These are phyloP conservation scores for Synergus umbraculus DNA, from an alignment of 2,888 invertebrate genomes.

Conservation along the genomic window DNA sequence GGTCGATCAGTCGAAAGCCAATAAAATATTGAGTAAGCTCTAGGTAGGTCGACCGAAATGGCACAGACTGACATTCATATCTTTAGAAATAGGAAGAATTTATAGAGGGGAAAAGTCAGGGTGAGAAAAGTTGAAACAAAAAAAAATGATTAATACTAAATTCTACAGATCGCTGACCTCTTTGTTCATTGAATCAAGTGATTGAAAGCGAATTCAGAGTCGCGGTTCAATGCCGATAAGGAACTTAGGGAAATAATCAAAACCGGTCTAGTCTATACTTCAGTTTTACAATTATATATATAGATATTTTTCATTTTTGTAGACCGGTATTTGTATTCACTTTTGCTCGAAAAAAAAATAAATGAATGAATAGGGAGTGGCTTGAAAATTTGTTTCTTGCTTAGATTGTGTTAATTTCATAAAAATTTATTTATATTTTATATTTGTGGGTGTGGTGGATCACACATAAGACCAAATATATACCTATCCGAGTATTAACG, in stretches of 20 bases:
- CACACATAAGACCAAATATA: background rate
- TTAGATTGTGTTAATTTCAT: background rate
- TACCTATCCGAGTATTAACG: background rate
- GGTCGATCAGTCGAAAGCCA: constrained; percentile 30
- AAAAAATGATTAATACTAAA: background rate
- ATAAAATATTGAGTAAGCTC: constrained; percentile 46
- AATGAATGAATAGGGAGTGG: background rate
- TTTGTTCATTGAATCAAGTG: constrained; percentile 20
- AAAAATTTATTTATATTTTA: background rate
- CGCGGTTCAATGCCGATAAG: constrained; percentile 11
- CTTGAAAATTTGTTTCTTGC: background rate
- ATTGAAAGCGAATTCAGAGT: background rate
- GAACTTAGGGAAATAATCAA: constrained; percentile 18
- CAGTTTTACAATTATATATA: background rate
- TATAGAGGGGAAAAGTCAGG: background rate
- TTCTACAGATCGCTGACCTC: constrained; percentile 7
- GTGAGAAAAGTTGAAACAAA: background rate
- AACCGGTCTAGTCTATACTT: constrained; percentile 1
- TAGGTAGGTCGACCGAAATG: constrained; percentile 48
- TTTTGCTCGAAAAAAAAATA: background rate
- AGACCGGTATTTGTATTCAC: background rate
- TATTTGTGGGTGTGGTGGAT: background rate
- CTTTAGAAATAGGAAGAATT: constrained; percentile 6
- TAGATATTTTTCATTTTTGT: background rate
- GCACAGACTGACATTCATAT: constrained; percentile 52